Conservation (phyloP, 2,888 invertebrate genomes). For the Phalangium opilio region DNA sequence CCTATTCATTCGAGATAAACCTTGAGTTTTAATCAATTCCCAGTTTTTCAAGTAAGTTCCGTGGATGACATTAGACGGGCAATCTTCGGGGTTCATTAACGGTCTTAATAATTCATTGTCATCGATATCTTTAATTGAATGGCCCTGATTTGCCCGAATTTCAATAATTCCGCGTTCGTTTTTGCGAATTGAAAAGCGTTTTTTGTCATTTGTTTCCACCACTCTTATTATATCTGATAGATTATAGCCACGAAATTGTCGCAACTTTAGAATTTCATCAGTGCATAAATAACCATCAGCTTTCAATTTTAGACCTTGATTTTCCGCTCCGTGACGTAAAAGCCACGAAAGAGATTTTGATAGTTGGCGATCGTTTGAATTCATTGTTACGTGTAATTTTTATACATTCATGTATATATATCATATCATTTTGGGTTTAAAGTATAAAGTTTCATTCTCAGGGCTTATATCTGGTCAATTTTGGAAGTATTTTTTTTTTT, state of each 20-base stretch:
- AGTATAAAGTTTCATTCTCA: too few species aligned
- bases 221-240: slow-evolving; percentile 43
- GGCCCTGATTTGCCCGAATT: slow-evolving; percentile 69
- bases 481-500: too few species aligned
- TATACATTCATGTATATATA: too few species aligned
- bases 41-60: slow-evolving; percentile 54
- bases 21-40: slow-evolving; percentile 37
- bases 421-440: too few species aligned
- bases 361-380: slow-evolving; percentile 30
- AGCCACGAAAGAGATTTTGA: slow-evolving; percentile 61
- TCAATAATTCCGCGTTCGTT: slow-evolving; percentile 36
- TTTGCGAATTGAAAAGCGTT: slow-evolving; percentile 47
- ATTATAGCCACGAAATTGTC: slow-evolving; percentile 33
- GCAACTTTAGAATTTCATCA: slow-evolving; percentile 41
- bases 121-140: slow-evolving; percentile 39
- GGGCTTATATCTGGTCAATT: too few species aligned
- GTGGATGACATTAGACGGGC: slow-evolving; percentile 42
- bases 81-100: slow-evolving; percentile 1
- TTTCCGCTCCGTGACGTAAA: slow-evolving; percentile 53
- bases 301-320: slow-evolving; percentile 41
- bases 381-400: too few species aligned
- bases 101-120: slow-evolving; percentile 8
- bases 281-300: slow-evolving; percentile 44
- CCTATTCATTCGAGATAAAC: slow-evolving; percentile 53
- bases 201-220: slow-evolving; percentile 50